Conservation (phyloP, 2,888 invertebrate genomes). For the Drosophila phalerata region DNA sequence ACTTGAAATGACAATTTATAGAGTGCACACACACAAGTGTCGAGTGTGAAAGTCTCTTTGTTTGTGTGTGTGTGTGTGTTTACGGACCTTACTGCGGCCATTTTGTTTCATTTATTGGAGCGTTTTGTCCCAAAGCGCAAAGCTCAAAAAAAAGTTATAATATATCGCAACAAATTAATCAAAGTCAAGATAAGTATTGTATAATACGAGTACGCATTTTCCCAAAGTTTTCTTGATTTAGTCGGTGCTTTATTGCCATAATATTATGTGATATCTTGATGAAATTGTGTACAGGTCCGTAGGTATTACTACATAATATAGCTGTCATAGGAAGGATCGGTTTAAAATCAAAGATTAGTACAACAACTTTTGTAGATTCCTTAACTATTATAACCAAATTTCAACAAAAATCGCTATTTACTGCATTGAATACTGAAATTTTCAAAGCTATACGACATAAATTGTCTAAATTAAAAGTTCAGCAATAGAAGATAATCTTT, state of each 20-base stretch:
- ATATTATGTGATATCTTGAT: not conserved
- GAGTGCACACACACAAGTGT: conserved; percentile 29
- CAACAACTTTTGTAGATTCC: no score
- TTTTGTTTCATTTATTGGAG: conserved; percentile 35
- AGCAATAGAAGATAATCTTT: no score
- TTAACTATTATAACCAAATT: no score
- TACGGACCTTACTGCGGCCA: conserved; percentile 14
- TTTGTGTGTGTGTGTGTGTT: conserved; percentile 8
- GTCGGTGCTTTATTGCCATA: conserved; percentile 6
- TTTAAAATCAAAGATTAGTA: no score
- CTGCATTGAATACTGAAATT: no score
- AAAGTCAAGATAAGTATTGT: conserved; percentile 23
- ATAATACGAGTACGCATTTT: conserved; percentile 1
- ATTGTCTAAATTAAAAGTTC: no score
- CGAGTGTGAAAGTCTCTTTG: not conserved
- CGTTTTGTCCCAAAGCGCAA: conserved; percentile 6
- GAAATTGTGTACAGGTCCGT: no score
- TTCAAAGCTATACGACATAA: no score
- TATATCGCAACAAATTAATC: conserved; percentile 15
- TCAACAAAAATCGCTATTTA: no score
- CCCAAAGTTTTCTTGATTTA: not conserved
- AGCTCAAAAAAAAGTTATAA: conserved; percentile 6
- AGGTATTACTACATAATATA: no score
- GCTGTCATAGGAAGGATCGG: no score
- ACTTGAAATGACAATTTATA: conserved; percentile 47